Base-by-base conservation (phyloP, 2,797 vertebrate genomes). In the Streptopelia turtur region DNA sequence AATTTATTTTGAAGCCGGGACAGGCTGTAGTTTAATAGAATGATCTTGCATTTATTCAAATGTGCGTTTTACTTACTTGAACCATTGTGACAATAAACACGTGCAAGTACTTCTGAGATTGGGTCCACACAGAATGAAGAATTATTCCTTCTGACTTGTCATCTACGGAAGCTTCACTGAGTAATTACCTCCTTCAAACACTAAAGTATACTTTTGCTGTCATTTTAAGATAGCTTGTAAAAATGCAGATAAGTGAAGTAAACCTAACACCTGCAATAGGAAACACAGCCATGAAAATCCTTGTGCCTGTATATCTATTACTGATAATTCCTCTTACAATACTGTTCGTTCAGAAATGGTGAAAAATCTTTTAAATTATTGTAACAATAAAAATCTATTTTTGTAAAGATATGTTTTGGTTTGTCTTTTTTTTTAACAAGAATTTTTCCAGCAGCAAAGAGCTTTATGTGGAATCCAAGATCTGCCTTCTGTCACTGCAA, bases 341-440 rank as follows among this genome's bases (percentile, higher is more conserved):
- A 61, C 21, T 65, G 33, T 94, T 96, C 94, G 86, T 64, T 85
- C 57, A 65, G 53, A 95, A 91, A 90, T 45, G 27, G 18, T 70
- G 27, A 41, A 78, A 82, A 52, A 69, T 60, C 20, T 72, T 94
- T 90, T 90, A 89, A 95, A 96, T 95, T 96, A 97, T 64, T 95
- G 64, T 66, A 77, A 89, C 69, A 96, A 97, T 95, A 97, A 97
- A 97, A 76, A 87, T 79, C 16, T 98, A 97, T 96, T 96, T 97
- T 97, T 91, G 22, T 89, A 95, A 96, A 87, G 30, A 56, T 49
- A 24, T 33, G 13, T 50, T 88, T 20, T 45, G 43, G 18, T 45
- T 45, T 45, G 8, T 94, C 49, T 52, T 83, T 74, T 57, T 50
- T 31, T 59, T 69, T 12, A 79, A 56, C 6, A 69, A 53, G 8